These are phyloP conservation scores for Typhlichthys eigenmanni DNA, from an alignment of 2,797 vertebrate genomes.

Conservation along the genomic window DNA sequence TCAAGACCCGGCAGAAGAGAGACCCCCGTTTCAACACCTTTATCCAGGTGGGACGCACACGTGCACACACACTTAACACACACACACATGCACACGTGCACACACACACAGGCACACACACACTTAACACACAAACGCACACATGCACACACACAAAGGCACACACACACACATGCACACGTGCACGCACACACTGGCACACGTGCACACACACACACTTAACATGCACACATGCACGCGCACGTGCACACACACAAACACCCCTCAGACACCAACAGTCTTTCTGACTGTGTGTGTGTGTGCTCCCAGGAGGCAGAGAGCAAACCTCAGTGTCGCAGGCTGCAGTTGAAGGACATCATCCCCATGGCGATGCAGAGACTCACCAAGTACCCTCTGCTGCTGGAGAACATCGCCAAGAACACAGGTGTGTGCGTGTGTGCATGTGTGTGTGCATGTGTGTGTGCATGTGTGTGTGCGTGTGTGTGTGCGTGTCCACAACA, in stretches of 20 bases:
- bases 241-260: not conserved
- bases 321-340: conserved; percentile 85
- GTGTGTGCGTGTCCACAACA: not conserved
- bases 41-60: conserved; percentile 78
- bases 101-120: no score
- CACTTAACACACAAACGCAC: not conserved
- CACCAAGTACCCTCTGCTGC: conserved; percentile 89
- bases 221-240: no score
- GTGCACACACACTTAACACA: not conserved
- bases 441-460: no score
- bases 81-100: not conserved
- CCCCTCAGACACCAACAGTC: not conserved
- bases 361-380: conserved; percentile 92
- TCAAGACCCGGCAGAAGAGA: conserved; percentile 86
- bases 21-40: conserved; percentile 86
- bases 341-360: conserved; percentile 94
- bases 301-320: conserved; percentile 86
- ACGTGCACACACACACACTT: no score
- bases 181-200: no score
- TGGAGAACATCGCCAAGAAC: conserved; percentile 90
- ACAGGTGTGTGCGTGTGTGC: conserved; percentile 82
- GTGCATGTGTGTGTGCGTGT: not conserved
- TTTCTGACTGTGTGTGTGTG: conserved; percentile 14
- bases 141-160: no score
- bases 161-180: no score